These are phyloP conservation scores for Anguilla obscura DNA, from an alignment of 2,797 vertebrate genomes.

Conservation along the genomic window DNA sequence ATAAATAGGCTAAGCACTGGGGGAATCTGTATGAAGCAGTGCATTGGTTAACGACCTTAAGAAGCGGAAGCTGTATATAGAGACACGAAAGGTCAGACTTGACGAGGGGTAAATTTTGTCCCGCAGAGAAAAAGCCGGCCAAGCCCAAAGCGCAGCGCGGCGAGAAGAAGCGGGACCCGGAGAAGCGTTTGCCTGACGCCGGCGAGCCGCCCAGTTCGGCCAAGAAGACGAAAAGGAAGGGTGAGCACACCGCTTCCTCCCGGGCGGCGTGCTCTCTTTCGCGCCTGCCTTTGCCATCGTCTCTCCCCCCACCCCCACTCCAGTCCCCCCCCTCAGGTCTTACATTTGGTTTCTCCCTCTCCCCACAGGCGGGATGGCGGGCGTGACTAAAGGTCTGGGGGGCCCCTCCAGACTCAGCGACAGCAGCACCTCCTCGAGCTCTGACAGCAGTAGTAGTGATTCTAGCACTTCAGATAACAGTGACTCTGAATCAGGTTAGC, in stretches of 20 bases:
- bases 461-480: slow-evolving; percentile 78
- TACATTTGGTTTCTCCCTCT: background rate
- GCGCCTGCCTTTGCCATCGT: background rate
- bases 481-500: slow-evolving; percentile 82
- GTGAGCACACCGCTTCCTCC: slow-evolving; percentile 60
- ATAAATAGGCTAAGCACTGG: too few relatives aligned
- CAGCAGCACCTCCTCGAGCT: slow-evolving; percentile 65
- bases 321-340: background rate
- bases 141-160: slow-evolving; percentile 65
- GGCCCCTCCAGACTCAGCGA: slow-evolving; percentile 68
- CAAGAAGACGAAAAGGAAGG: slow-evolving; percentile 59
- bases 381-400: slow-evolving; percentile 39
- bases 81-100: background rate
- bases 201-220: slow-evolving; percentile 60
- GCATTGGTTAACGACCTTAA: too few relatives aligned
- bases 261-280: background rate
- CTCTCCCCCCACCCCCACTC: background rate
- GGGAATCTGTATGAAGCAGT: too few relatives aligned
- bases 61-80: background rate
- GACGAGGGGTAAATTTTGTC: background rate
- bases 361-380: slow-evolving; percentile 57
- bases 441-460: slow-evolving; percentile 62
- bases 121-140: slow-evolving; percentile 65
- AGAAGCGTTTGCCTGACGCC: slow-evolving; percentile 61
- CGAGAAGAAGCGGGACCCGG: slow-evolving; percentile 65